Conservation (phyloP, 1,140 invertebrate species). For the Aplysia californica region DNA sequence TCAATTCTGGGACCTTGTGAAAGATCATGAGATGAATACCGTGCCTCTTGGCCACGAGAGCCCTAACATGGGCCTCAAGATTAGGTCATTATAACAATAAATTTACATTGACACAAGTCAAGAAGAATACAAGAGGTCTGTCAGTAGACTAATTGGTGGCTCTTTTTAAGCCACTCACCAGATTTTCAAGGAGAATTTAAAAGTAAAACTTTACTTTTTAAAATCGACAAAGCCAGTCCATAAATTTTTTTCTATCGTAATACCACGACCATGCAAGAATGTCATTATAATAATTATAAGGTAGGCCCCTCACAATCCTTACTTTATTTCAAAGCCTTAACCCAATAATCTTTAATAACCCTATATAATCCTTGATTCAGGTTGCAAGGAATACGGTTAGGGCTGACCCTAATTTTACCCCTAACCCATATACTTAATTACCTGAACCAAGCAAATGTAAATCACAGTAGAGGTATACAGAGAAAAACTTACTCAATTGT, state of each 20-base stretch:
- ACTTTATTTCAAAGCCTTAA: not conserved
- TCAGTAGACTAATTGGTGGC: no score
- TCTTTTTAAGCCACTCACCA: no score
- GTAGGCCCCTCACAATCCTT: not conserved
- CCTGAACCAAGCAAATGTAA: not conserved
- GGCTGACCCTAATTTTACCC: not conserved
- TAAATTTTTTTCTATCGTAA: not conserved
- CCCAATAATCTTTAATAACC: not conserved
- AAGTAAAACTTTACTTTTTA: no score
- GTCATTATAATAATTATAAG: not conserved
- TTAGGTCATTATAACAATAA: no score
- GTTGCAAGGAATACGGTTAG: not conserved
- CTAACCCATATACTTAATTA: not conserved
- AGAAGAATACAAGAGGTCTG: no score
- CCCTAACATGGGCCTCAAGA: no score
- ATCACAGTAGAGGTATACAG: not conserved
- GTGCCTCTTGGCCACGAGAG: no score
- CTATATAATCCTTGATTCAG: not conserved
- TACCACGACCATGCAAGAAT: not conserved
- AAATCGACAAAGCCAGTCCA: not conserved
- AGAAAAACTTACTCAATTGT: not conserved
- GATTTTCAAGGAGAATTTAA: no score
- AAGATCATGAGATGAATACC: no score
- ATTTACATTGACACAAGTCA: no score
- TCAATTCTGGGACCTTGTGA: no score